These are phyloP conservation scores for Steinernema khuongi DNA, from an alignment of 1,140 invertebrate species.

Conservation along the genomic window DNA sequence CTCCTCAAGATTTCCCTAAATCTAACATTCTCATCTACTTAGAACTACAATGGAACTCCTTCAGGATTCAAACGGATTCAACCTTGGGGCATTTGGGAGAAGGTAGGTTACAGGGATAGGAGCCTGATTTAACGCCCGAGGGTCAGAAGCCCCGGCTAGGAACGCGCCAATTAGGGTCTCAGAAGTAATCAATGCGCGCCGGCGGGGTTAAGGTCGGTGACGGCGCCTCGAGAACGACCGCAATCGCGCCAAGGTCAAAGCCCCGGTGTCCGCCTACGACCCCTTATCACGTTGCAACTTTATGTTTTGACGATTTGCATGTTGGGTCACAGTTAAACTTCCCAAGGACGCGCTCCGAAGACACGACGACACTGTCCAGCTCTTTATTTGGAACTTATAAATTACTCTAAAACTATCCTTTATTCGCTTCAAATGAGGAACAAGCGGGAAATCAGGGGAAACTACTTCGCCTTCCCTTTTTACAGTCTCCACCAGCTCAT, in stretches of 20 bases:
- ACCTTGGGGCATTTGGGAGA: too few species aligned
- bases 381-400: not conserved
- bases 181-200: conserved; percentile 3
- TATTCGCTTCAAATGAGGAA: conserved; percentile 1
- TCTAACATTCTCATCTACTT: too few species aligned
- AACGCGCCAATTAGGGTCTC: too few species aligned
- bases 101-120: too few species aligned
- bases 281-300: conserved; percentile 9
- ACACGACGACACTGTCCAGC: too few species aligned
- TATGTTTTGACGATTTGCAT: conserved; percentile 7
- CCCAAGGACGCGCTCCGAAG: not conserved
- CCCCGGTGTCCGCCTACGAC: conserved; percentile 1
- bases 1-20: too few species aligned
- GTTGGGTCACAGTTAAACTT: not conserved
- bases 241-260: conserved; percentile 14
- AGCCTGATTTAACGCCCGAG: too few species aligned
- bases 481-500: conserved; percentile 42
- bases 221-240: conserved; percentile 4
- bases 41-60: too few species aligned
- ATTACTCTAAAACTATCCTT: conserved; percentile 15
- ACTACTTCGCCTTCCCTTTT: conserved; percentile 15
- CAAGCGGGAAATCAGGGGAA: not conserved
- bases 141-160: too few species aligned
- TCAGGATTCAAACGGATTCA: too few species aligned
- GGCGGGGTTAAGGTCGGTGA: not conserved